Evolutionary conservation across 2,888 invertebrate species (phyloP), one percentile per base, ranked within the genome.

Genomic region (Schizotus pectinicornis): DNA sequence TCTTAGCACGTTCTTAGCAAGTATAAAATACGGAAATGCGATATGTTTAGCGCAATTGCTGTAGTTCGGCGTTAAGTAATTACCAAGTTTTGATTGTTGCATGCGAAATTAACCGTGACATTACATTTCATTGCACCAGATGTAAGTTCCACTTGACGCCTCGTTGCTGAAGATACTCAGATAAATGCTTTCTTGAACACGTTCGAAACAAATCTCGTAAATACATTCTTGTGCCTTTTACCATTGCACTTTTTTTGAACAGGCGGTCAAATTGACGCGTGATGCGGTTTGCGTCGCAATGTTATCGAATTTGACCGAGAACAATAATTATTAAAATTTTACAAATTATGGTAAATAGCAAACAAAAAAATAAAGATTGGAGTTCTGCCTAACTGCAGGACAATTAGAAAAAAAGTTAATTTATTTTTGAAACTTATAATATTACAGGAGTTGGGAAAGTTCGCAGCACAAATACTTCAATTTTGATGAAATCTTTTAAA

Each of bases 51-150:
- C 38, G 48, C 38, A 9, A n/a, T 14, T 22, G 22, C 22, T 22
- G 22, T 22, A 5, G 39, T 41, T 42, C 22, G 33, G 58, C 47
- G 45, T 47, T 55, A 59, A 54, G 49, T 55, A 36, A 37, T 49
- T 49, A 22, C 12, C 31, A 49, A 55, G 59, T 58, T 58, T 46
- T 41, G 58, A 58, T 58, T 55, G 54, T 55, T 49, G 55, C 47
- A 59, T 59, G 59, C 42, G 35, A 32, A 55, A 59, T 59, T 59
- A 54, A 54, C 54, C 50, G 9, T 47, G 30, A 41, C 13, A 55
- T 39, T 33, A 55, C 55, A 48, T 48, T 22, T 43, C 9, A 37
- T 45, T 43, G 56, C 56, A 43, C 37, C 52, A 57, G 57, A 51
- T 57, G 47, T 46, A 45, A 51, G 46, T 57, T 57, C 51, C 46